Base-by-base conservation (phyloP, 1,140 invertebrate genomes). In the Pomacea maculata region DNA sequence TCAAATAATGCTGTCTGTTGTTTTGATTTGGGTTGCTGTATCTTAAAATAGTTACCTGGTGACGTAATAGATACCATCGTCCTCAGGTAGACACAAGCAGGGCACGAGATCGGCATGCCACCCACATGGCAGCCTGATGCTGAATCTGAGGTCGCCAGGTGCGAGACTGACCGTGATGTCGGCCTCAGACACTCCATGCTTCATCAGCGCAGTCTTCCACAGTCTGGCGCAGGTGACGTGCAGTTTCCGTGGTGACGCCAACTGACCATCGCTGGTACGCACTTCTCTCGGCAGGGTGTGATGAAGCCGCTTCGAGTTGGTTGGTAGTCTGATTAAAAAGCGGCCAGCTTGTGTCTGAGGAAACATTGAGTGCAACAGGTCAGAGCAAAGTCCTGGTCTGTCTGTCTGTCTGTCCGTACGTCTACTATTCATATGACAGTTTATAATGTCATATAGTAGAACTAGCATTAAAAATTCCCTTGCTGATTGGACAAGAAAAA, bases 211-310 rank as follows among this genome's bases (percentile, higher is more conserved):
- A 57, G 63, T 70, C 25, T 81, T 79, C 57, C 83, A 78, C 15
- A 84, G 76, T 54, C 80, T 82, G 45, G 68, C 73, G 21, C 83
- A 80, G 12, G 71, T 61, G 29, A 76, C 52, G 52, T 84, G 83
- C 63, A 82, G 83, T 80, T 86, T 86, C 75, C 78, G 81, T 8
- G 83, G 83, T 52, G 83, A 83, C 71, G 84, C 70, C 75, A 84
- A 77, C 17, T 57, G 15, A 57, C 75, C 75, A 61, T 86, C 85
- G 34, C 84, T 81, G 5, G 83, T 83, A 54, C 83, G 68, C 2
- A 86, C 45, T 25, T 84, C 80, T 14, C 68, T 1, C 61, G n/a
- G 29, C 7, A 15, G 21, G 12, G 14, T 12, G 61, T 10, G 14
- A 29, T 34, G 9, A 52, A 10, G 19, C 3, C 61, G 64, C 25